Conservation (phyloP, 2,888 invertebrate genomes). For the Leptinotarsa peninsularis region DNA sequence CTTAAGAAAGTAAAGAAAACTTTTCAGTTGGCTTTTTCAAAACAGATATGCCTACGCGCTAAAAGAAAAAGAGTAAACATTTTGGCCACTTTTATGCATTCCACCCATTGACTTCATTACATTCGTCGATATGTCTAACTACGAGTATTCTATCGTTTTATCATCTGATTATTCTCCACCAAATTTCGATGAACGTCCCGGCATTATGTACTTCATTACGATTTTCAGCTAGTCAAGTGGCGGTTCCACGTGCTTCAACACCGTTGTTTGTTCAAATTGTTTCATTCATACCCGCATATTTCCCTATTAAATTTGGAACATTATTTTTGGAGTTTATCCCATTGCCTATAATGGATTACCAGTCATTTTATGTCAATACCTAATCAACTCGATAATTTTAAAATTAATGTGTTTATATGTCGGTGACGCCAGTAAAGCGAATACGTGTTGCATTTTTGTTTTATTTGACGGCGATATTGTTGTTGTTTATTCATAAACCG, state of each 20-base stretch:
- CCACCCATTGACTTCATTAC: no score
- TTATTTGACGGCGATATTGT: constrained; percentile 21
- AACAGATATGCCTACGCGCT: no score
- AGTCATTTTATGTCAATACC: constrained; percentile 37
- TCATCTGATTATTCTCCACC: constrained; percentile 6
- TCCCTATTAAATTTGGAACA: constrained; percentile 43
- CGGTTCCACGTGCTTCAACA: constrained; percentile 50
- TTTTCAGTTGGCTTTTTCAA: no score
- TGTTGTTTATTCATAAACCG: constrained; percentile 22
- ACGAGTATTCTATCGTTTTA: not conserved
- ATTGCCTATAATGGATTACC: constrained; percentile 41
- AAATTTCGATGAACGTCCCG: not conserved
- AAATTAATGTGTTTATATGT: constrained; percentile 33
- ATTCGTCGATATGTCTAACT: no score
- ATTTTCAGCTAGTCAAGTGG: constrained; percentile 53
- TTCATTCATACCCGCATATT: constrained; percentile 51
- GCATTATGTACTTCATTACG: not conserved
- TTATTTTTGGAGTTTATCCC: constrained; percentile 44
- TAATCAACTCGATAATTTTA: constrained; percentile 37
- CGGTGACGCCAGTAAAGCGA: constrained; percentile 15
- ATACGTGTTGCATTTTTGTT: constrained; percentile 24
- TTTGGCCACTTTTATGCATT: no score
- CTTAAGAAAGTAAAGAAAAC: no score
- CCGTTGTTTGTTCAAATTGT: constrained; percentile 54
- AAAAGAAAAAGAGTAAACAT: no score